Evolutionary conservation across 2,888 invertebrate species (phyloP), one percentile per base, ranked within the genome.

Genomic region (Himalopsyche anomala): DNA sequence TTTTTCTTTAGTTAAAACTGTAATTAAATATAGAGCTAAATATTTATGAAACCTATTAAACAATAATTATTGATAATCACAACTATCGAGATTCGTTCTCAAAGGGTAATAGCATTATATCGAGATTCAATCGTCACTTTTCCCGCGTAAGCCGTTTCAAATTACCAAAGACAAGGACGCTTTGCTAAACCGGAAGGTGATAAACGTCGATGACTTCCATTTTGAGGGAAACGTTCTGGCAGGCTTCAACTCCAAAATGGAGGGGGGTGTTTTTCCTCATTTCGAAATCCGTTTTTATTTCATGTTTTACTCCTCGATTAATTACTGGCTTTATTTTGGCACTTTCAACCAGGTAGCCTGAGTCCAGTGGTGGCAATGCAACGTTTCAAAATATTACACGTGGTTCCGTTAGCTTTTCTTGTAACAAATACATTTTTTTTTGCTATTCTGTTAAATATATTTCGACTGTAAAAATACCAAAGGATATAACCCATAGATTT

Each of bases 241-340:
- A 36, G 74, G 74, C 19, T 38, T 74, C 74, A 74, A 74, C 38
- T 74, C 36, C 74, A 74, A 74, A 74, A 74, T 74, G 74, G 80
- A 45, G 17, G 42, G 9, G 80, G 28, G 8, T 5, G 5, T 17
- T 40, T 80, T 80, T 4, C 80, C 42, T 19, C 12, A 9, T 38
- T 74, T 74, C 38, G 15, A 12, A 42, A 80, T 51, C 80, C 51
- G 45, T 80, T 80, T 80, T 80, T 80, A 80, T 80, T 80, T 80
- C 80, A 28, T 80, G 51, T 80, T 80, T 80, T 42, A 45, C 45
- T 80, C 51, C n/a, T 42, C 42, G 28, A 80, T 45, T 80, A 80
- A 80, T 80, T 80, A 80, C 80, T n/a, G 80, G 80, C n/a, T 19
- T 80, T 80, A 80, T 51, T 80, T 17, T 11, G 28, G 28, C 74